phyloP scores from a whole-genome alignment of 2,113 vertebrate genomes.

The Tachysurus vachellii region DNA sequence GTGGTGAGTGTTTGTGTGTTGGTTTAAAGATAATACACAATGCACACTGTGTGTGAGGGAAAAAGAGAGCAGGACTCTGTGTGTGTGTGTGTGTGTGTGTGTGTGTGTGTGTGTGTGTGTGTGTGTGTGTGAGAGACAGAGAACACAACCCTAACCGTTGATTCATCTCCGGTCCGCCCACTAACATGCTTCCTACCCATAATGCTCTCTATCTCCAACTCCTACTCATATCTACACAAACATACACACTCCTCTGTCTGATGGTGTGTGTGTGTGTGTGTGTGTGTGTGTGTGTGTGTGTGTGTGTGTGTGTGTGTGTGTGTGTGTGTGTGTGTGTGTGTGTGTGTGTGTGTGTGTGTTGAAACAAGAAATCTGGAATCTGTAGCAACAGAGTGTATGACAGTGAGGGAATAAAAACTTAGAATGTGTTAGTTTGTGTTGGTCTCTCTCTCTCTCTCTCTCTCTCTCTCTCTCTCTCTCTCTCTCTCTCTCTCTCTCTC shows the following conservation, averaged over 20 bases:
- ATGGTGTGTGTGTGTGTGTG: background rate
- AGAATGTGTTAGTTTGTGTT: background rate
- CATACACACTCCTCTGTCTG: conserved; percentile 13
- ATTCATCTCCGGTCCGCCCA: conserved; percentile 41
- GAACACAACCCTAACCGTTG: conserved; percentile 19
- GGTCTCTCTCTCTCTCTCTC: too few species aligned
- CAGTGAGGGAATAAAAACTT: background rate
- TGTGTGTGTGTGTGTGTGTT: conserved; percentile 15
- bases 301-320: conserved; percentile 12
- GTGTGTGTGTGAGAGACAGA: background rate
- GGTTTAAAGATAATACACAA: conserved; percentile 4
- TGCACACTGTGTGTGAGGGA: background rate
- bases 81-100: background rate
- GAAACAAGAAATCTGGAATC: background rate
- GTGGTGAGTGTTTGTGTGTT: background rate
- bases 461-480: too few species aligned
- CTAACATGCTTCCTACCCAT: conserved; percentile 28
- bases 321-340: conserved; percentile 12
- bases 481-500: too few species aligned
- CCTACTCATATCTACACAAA: conserved; percentile 24
- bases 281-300: conserved; percentile 7
- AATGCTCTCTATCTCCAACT: conserved; percentile 21
- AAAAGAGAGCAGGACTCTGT: conserved; percentile 1
- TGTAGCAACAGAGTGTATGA: background rate
- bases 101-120: conserved; percentile 1